Evolutionary conservation across 2,113 vertebrate genomes (phyloP).

Genomic region (Eurystomus gularis): DNA sequence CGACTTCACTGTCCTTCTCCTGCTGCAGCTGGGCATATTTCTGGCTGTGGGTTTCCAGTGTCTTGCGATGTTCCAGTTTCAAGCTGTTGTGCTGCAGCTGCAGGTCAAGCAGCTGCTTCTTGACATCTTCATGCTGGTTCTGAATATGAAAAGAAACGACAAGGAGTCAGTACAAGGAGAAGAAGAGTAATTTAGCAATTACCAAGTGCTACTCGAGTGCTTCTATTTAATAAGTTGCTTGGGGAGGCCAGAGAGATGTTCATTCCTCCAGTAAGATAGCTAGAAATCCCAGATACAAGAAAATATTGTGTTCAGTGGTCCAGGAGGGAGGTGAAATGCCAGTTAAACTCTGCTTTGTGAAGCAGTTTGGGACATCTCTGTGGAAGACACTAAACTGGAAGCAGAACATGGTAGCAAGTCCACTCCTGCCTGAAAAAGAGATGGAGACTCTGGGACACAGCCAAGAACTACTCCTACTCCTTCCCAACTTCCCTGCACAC

Average conservation of each 20-base stretch:
- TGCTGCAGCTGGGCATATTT: constrained; percentile 59
- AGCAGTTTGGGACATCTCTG: neutral
- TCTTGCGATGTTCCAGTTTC: constrained; percentile 65
- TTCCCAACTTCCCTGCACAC: neutral
- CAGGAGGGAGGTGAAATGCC: neutral
- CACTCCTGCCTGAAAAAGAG: neutral
- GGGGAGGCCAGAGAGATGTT: neutral
- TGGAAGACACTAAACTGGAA: neutral
- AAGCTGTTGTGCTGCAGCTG: constrained; percentile 74
- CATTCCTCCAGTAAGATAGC: neutral
- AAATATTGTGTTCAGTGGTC: neutral
- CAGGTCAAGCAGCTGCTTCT: constrained; percentile 72
- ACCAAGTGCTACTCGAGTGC: neutral
- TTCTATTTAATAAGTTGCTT: neutral
- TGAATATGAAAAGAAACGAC: neutral
- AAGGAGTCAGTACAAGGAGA: neutral
- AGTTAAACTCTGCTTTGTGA: neutral
- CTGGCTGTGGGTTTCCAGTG: constrained; percentile 61
- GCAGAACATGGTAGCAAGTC: neutral
- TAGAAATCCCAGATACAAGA: neutral
- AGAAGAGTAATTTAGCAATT: neutral
- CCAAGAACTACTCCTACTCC: neutral
- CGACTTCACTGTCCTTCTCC: constrained; percentile 62
- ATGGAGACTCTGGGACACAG: neutral
- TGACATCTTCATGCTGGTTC: constrained; percentile 75